Evolutionary conservation across 2,113 vertebrate species (phyloP).

Genomic region (Thalassarche chlororhynchos): DNA sequence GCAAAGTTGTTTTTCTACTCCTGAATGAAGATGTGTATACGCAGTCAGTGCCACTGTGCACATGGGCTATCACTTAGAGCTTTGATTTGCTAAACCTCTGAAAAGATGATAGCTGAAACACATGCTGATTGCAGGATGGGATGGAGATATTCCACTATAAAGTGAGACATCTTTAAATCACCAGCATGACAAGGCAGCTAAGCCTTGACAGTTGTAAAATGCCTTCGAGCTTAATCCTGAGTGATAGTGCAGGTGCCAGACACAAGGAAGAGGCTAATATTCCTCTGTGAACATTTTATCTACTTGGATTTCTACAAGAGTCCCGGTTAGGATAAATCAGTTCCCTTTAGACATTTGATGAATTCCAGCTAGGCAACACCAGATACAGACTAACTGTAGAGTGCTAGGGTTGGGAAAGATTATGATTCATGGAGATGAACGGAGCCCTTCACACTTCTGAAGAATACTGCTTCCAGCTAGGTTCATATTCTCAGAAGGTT

Average conservation of each 20-base stretch:
- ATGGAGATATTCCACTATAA: neutral
- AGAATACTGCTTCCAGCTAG: neutral
- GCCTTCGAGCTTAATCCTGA: neutral
- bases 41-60: neutral
- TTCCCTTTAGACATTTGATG: neutral
- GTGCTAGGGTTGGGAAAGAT: neutral
- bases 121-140: neutral
- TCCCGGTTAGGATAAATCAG: neutral
- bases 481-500: constrained; percentile 5
- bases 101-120: neutral
- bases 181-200: neutral
- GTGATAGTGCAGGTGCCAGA: neutral
- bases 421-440: constrained; percentile 24
- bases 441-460: neutral
- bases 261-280: neutral
- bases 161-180: neutral
- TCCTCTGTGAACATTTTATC: neutral
- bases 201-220: neutral
- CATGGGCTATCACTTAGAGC: neutral
- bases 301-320: neutral
- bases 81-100: neutral
- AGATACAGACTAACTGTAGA: neutral
- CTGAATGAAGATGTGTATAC: neutral
- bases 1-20: neutral
- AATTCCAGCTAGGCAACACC: constrained; percentile 23